These are phyloP conservation scores for Drosophila koepferae DNA, from an alignment of 2,888 invertebrate genomes.

Conservation along the genomic window DNA sequence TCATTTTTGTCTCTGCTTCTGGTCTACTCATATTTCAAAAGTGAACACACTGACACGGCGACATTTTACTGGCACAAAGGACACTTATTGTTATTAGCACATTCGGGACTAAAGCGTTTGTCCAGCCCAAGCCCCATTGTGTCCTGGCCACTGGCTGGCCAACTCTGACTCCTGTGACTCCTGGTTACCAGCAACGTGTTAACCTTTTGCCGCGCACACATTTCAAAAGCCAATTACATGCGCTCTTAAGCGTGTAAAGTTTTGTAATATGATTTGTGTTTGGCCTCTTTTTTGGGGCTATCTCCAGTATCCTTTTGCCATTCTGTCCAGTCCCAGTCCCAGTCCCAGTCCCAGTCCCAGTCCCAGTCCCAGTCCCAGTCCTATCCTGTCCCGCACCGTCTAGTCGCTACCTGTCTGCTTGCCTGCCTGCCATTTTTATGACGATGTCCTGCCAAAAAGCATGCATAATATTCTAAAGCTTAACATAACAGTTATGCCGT, in stretches of 20 bases:
- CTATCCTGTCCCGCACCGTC: not conserved
- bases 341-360: not conserved
- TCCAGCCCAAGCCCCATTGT: slow-evolving; percentile 10
- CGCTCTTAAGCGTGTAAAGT: slow-evolving; percentile 84
- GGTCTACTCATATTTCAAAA: slow-evolving; percentile 71
- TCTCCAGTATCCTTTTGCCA: slow-evolving; percentile 36
- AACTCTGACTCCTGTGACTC: slow-evolving; percentile 6
- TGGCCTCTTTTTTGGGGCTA: slow-evolving; percentile 37
- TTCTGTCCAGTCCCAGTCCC: not conserved
- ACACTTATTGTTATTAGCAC: slow-evolving; percentile 80
- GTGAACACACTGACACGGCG: slow-evolving; percentile 49
- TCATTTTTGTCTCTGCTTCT: slow-evolving; percentile 18
- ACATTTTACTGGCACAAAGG: slow-evolving; percentile 57
- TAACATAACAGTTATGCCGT: slow-evolving; percentile 4
- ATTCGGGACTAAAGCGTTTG: slow-evolving; percentile 49
- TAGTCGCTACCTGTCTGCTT: slow-evolving; percentile 5
- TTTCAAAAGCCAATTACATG: slow-evolving; percentile 84
- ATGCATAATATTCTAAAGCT: slow-evolving; percentile 36
- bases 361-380: not conserved
- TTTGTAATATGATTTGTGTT: slow-evolving; percentile 82
- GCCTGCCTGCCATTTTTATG: slow-evolving; percentile 19
- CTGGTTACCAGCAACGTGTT: slow-evolving; percentile 65
- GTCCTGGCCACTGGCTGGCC: slow-evolving; percentile 14
- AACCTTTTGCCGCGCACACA: slow-evolving; percentile 72
- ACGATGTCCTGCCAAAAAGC: slow-evolving; percentile 16